Evolutionary conservation across 1,140 invertebrate genomes (phyloP), one percentile per base, ranked within the genome.

Genomic region (Drosophila malerkotliana): DNA sequence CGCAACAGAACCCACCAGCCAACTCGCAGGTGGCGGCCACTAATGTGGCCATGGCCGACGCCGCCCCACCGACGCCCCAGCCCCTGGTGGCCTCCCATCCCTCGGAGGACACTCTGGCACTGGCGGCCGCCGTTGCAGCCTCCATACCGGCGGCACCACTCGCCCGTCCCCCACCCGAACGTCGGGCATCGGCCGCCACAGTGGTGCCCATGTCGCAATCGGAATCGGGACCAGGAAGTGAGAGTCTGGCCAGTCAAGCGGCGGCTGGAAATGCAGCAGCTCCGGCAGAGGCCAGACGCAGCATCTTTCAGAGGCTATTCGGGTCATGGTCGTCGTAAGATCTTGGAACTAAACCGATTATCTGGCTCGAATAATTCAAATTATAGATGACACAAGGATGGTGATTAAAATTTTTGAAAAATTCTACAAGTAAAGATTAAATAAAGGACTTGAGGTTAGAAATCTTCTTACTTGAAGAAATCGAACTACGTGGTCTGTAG

Each of bases 61-160:
- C 41, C 14, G 14, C 41, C 14, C 2, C 41, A 1, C n/a, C 44
- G 12, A 24, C 56, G 1, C 24, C 37, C 49, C 32, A 12, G 4
- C 26, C 59, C 14, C 12, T 63, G 3, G 44, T n/a, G 2, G 51
- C 26, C 41, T 5, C 30, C 4, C 59, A 30, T 14, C 39, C 57
- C 4, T 61, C 64, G 39, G 57, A 61, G 64, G 57, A 68, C 39
- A 61, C 57, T 3, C 5, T 68, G 21, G 39, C 64, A 8, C 7
- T 68, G 57, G 64, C 63, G 6, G 48, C 63, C 14, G 48, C 63
- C 9, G 58, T 59, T 9, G 63, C 57, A 9, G 57, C 57, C 5
- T 53, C 64, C 14, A 44, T 51, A 4, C 59, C 59, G 8, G 59
- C 44, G 3, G 44, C 59, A 7, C 58, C 66, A 4, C 18, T 69